Percentiles rank a stretch among this genome's conserved stretches.
Evolutionary conservation across 2,113 vertebrate species (phyloP).

Genomic region (Lathamus discolor): DNA sequence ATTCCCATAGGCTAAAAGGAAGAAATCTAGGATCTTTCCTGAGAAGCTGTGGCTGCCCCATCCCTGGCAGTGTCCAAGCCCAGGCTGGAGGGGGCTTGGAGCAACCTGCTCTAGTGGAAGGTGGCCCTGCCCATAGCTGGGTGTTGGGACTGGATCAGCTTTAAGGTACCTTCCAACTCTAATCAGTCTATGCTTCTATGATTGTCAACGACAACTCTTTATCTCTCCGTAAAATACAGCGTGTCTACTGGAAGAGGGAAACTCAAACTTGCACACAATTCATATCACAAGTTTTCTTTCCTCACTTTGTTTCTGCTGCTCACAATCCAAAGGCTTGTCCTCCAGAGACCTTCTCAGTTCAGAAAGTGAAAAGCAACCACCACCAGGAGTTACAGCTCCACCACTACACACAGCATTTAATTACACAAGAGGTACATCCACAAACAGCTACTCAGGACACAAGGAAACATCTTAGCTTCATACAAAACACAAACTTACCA

Average conservation of each 20-base stretch:
- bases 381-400: not conserved
- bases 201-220: not conserved
- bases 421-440: fast-evolving
- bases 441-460: not conserved
- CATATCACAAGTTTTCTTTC: not conserved
- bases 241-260: not conserved
- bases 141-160: not conserved
- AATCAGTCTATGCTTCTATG: not conserved
- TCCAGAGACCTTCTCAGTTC: not conserved
- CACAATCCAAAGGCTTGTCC: not conserved
- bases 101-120: not conserved
- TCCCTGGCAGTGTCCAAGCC: not conserved
- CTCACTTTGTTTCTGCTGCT: not conserved
- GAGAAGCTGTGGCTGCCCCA: not conserved
- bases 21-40: not conserved
- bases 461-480: fast-evolving
- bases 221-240: not conserved
- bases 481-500: slow-evolving; percentile 79
- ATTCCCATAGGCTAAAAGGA: not conserved
- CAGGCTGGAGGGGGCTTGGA: not conserved
- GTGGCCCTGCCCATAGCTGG: not conserved
- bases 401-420: fast-evolving
- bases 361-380: not conserved
- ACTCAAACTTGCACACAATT: not conserved
- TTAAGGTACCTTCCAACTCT: not conserved